Evolutionary conservation across 64 coral and sea anemone genomes (phyloP), one percentile per base, ranked within the genome.

Genomic region (Exaiptasia diaphana): DNA sequence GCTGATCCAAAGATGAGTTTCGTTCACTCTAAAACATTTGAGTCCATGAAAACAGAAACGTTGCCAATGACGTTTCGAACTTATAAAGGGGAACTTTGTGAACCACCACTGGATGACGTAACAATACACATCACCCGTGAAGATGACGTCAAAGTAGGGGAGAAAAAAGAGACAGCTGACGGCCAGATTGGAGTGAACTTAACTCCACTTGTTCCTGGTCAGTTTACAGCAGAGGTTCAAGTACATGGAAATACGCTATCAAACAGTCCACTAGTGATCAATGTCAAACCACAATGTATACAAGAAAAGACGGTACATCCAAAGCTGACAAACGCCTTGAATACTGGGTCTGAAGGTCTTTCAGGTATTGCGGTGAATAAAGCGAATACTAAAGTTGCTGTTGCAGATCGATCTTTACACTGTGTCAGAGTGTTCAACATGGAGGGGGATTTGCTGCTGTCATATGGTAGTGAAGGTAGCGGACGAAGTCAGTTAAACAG

Each of bases 231-330:
- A 31, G 69, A 73, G 44, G 69, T 73, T 42, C 4, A 73, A 73
- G 44, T 73, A 25, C 39, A 73, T 73, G 39, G 69, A 4, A 23
- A 49, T 28, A 35, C 39, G 28, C 25, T 45, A 12, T 25, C 38
- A 22, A 73, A 73, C 69, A 73, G 69, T 30, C 69, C 69, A 49
- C 38, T 73, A 18, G 69, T 45, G 12, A 71, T 71, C 0, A 12
- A 49, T 32, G 44, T 73, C 6, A 45, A 73, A 40, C 69, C 69
- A 73, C 69, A 73, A 23, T 18, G n/a, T n/a, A n/a, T n/a, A n/a
- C n/a, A n/a, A n/a, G n/a, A n/a, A n/a, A n/a, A 49, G n/a, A 45
- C 23, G 41, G 1, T 0, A 28, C 27, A 20, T n/a, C 21, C 40
- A 25, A 21, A 15, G 2, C 11, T 17, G 67, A 38, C 44, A 1